Evolutionary conservation across 2,113 vertebrate genomes (phyloP).

Genomic region (Myrmecobius fasciatus): DNA sequence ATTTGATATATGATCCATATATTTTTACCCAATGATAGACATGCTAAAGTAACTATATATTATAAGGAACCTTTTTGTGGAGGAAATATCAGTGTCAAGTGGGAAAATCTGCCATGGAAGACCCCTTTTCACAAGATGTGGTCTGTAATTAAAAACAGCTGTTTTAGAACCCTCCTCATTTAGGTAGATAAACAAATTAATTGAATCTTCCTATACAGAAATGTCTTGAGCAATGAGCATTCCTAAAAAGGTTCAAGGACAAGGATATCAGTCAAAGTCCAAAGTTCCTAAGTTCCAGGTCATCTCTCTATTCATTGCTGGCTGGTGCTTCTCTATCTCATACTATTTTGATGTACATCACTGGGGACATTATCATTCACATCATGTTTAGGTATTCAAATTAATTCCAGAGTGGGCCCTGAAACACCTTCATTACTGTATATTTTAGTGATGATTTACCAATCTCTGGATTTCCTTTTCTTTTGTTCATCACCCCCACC

Average conservation of each 20-base stretch:
- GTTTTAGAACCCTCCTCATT: not conserved
- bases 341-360: not conserved
- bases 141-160: not conserved
- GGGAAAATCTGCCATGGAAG: not conserved
- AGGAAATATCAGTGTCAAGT: constrained; percentile 9
- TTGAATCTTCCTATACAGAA: not conserved
- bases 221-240: not conserved
- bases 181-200: not conserved
- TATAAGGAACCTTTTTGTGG: not conserved
- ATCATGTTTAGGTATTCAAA: not conserved
- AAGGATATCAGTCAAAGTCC: not conserved
- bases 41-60: not conserved
- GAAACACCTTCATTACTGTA: not conserved
- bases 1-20: constrained; percentile 31
- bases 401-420: not conserved
- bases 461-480: not conserved
- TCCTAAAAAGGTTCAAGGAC: not conserved
- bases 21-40: not conserved
- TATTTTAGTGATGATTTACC: not conserved
- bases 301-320: not conserved
- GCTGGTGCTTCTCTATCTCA: not conserved
- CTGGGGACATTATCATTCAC: not conserved
- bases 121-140: not conserved
- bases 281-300: not conserved
- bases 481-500: not conserved